Conservation (phyloP, 2,888 invertebrate species). For the Athalia cordata region DNA sequence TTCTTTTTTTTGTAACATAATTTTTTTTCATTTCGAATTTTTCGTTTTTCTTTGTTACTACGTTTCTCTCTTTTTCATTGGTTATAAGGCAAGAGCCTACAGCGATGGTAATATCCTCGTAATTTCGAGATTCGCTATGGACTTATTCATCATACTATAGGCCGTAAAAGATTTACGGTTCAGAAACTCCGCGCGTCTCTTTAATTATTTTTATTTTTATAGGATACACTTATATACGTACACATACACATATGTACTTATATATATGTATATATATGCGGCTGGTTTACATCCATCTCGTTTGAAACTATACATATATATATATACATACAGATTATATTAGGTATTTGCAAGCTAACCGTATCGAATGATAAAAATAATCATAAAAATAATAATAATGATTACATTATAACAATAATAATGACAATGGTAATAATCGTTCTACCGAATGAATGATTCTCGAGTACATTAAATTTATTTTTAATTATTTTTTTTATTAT, state of each 20-base stretch:
- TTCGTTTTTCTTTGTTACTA: no score
- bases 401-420: no score
- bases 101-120: constrained; percentile 43
- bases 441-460: not conserved
- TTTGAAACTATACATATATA: no score
- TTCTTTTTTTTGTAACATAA: no score
- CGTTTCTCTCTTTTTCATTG: no score
- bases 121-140: constrained; percentile 46
- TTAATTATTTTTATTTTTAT: not conserved
- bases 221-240: not conserved
- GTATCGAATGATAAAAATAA: no score
- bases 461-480: not conserved
- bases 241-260: not conserved
- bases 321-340: no score
- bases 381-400: no score
- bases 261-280: not conserved
- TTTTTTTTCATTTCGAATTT: no score
- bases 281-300: no score
- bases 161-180: constrained; percentile 46
- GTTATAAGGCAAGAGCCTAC: no score
- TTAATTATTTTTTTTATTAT: not conserved
- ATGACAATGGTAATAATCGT: not conserved
- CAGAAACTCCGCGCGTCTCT: constrained; percentile 31
- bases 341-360: no score
- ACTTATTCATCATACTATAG: constrained; percentile 44